Percentiles rank a stretch among this genome's conserved stretches.
phyloP scores from a whole-genome alignment of 30 jellyfish, hydroid and myxozoan genomes.

The Catostylus mosaicus region DNA sequence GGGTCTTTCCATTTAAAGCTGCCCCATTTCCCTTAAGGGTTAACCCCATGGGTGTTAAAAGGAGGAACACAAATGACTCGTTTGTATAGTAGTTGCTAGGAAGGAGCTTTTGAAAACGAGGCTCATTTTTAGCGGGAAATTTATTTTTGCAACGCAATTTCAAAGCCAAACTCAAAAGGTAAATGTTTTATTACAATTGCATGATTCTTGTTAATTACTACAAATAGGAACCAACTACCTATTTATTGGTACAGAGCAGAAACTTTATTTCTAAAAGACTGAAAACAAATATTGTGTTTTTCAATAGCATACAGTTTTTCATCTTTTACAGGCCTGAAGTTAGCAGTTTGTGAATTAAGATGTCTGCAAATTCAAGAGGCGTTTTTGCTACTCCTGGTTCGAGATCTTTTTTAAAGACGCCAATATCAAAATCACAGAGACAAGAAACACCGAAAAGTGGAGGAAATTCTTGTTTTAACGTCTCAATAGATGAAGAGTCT shows the following conservation, averaged over 20 bases:
- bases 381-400: constrained; percentile 67
- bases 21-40: too few species aligned
- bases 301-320: too few species aligned
- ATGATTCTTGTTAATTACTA: too few species aligned
- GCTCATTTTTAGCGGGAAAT: background rate
- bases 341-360: too few species aligned
- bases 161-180: too few species aligned
- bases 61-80: background rate
- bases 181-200: too few species aligned
- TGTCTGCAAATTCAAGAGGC: constrained; percentile 29
- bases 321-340: too few species aligned
- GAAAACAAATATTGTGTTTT: too few species aligned
- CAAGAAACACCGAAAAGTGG: background rate
- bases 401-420: constrained; percentile 35
- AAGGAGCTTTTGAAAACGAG: constrained; percentile 12
- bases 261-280: too few species aligned
- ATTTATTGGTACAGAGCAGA: too few species aligned
- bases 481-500: background rate
- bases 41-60: background rate
- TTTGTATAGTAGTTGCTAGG: background rate
- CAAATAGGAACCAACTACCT: too few species aligned
- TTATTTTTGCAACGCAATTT: constrained; percentile 1
- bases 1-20: too few species aligned
- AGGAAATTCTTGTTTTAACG: background rate
- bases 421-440: background rate